A percentile compares a stretch with the other conserved stretches of the same genome.
phyloP scores from a whole-genome alignment of 2,113 vertebrate species.

The human (Homo sapiens) region GRCh38 chr7:116899501-116900000 shows the following conservation, averaged over 20 bases:
- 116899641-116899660: background rate
- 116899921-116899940: background rate
- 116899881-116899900: background rate
- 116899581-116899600: background rate
- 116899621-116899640: slow-evolving; percentile 26
- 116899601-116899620: background rate
- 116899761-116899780: slow-evolving; percentile 9
- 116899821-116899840: slow-evolving; percentile 55
- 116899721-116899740: background rate
- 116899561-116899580: background rate
- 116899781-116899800: slow-evolving; percentile 1
- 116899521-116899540: background rate
- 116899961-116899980: background rate
- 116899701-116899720: background rate
- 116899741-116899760: slow-evolving; percentile 15
- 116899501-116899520: background rate
- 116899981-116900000: background rate
- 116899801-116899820: slow-evolving; percentile 9
- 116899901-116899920: slow-evolving; percentile 35
- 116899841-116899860: slow-evolving; percentile 19
- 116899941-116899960: slow-evolving; percentile 2
- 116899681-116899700: background rate
- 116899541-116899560: background rate
- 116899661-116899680: background rate
- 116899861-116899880: background rate